Base-by-base conservation (phyloP, 2,888 invertebrate species). In the Cantharis nigra region DNA sequence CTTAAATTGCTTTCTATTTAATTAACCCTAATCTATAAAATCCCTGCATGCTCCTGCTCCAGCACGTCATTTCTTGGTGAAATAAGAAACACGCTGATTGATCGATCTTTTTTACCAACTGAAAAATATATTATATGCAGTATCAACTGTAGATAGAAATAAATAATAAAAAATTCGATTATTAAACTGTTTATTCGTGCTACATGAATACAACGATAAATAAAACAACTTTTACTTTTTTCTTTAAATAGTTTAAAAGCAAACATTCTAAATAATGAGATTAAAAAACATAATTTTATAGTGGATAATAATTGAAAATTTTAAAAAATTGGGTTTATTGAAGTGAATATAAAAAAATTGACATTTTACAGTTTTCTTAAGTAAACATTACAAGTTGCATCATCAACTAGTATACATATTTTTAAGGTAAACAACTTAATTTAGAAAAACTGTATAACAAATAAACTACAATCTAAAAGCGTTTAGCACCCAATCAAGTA, bases 401-500 rank as follows among this genome's bases (percentile, higher is more conserved):
- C 70, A 67, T 65, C 69, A 63, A 73, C 49, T n/a, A 14, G 16
- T 16, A 62, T 63, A 49, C 65, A 65, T 62, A 16, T 63, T 70
- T 64, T 70, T 62, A 63, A 63, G 70, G 63, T 33, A 33, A 16
- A 33, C 20, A 65, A n/a, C 26, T 70, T 71, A 33, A 20, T 70
- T 63, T 63, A 74, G 26, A 67, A 16, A 69, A 63, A 65, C 64
- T 65, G 49, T 72, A 72, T 63, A 69, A 70, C 14, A 70, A 70
- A 75, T 23, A 16, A 75, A 78, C 71, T 71, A 28, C 23, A 49
- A 75, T 70, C 69, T 75, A 73, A 74, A 78, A 76, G 73, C 74
- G 84, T 83, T 49, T 86, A 87, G 87, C 87, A 87, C 87, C 87
- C 86, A 84, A 84, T 84, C 84, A 80, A 78, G 49, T 84, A 67